Percentiles rank a stretch among this genome's conserved stretches.
Evolutionary conservation across 2,797 vertebrate species (phyloP).

Genomic region (Galagoides demidoff): DNA sequence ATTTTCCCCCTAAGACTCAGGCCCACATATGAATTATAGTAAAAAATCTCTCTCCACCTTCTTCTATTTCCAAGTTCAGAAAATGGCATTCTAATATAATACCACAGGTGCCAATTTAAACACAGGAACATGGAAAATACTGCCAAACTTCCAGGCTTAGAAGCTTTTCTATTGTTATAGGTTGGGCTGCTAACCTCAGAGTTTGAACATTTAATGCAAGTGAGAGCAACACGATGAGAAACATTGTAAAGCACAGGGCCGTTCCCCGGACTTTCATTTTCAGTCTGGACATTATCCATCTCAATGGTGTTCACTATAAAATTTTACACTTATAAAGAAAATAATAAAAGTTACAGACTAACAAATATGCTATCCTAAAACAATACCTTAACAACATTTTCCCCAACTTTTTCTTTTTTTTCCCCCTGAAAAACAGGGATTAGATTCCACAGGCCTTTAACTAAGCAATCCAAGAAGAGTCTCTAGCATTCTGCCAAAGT

Average conservation of each 20-base stretch:
- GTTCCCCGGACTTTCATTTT: neutral
- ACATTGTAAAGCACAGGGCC: neutral
- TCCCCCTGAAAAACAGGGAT: neutral
- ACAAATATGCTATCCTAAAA: slow-evolving; percentile 32
- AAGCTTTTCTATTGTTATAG: slow-evolving; percentile 67
- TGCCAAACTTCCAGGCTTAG: slow-evolving; percentile 48
- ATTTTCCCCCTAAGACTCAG: slow-evolving; percentile 73
- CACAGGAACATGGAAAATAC: slow-evolving; percentile 55
- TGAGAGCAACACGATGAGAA: neutral
- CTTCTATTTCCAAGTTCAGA: slow-evolving; percentile 73
- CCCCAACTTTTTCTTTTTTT: neutral
- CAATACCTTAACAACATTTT: slow-evolving; percentile 9
- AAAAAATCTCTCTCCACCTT: slow-evolving; percentile 72
- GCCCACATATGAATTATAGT: slow-evolving; percentile 68
- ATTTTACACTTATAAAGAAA: slow-evolving; percentile 31
- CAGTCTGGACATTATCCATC: neutral
- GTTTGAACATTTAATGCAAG: neutral
- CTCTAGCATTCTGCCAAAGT: slow-evolving; percentile 57
- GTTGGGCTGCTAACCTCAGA: slow-evolving; percentile 9
- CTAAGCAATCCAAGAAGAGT: slow-evolving; percentile 25
- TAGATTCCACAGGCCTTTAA: slow-evolving; percentile 34
- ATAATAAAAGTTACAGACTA: slow-evolving; percentile 1
- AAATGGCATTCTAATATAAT: slow-evolving; percentile 66
- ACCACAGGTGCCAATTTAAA: slow-evolving; percentile 73
- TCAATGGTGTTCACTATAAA: neutral